Percentiles rank a stretch among this genome's conserved stretches.
phyloP scores from a whole-genome alignment of 1,140 invertebrate genomes.

The Oppia nitens region DNA sequence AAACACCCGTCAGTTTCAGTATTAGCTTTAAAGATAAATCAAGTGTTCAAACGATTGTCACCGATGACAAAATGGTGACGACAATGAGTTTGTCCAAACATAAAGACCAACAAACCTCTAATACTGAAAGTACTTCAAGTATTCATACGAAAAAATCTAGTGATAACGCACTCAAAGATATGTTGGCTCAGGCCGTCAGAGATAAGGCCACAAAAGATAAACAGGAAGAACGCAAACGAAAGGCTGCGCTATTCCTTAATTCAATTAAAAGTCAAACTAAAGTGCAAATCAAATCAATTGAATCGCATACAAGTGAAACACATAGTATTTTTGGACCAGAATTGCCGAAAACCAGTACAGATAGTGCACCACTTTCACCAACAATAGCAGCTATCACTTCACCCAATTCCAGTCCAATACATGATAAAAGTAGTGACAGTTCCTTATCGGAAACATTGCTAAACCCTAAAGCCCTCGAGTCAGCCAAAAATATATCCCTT shows the following conservation, averaged over 20 bases:
- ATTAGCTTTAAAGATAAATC: slow-evolving; percentile 10
- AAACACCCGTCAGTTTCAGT: slow-evolving; percentile 1
- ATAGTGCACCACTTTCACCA: slow-evolving; percentile 5
- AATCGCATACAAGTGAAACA: not conserved
- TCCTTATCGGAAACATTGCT: not conserved
- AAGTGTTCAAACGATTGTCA: slow-evolving; percentile 4
- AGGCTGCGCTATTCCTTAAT: slow-evolving; percentile 32
- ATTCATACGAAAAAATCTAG: slow-evolving; percentile 13
- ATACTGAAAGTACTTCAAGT: not conserved
- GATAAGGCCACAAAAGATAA: slow-evolving; percentile 33
- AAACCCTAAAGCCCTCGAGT: not conserved
- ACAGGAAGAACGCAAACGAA: slow-evolving; percentile 47
- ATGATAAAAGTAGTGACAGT: not conserved
- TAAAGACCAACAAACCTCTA: slow-evolving; percentile 18
- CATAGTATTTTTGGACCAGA: slow-evolving; percentile 3
- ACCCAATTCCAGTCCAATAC: not conserved
- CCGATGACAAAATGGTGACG: slow-evolving; percentile 14
- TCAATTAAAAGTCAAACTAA: slow-evolving; percentile 23
- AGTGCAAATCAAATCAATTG: not conserved
- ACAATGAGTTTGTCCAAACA: slow-evolving; percentile 24
- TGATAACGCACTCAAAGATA: not conserved
- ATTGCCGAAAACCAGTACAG: not conserved
- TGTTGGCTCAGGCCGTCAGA: not conserved
- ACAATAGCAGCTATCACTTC: slow-evolving; percentile 9
- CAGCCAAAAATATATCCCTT: not conserved